phyloP scores from a whole-genome alignment of 1,140 invertebrate species.

The Tetramorium parvispinum region DNA sequence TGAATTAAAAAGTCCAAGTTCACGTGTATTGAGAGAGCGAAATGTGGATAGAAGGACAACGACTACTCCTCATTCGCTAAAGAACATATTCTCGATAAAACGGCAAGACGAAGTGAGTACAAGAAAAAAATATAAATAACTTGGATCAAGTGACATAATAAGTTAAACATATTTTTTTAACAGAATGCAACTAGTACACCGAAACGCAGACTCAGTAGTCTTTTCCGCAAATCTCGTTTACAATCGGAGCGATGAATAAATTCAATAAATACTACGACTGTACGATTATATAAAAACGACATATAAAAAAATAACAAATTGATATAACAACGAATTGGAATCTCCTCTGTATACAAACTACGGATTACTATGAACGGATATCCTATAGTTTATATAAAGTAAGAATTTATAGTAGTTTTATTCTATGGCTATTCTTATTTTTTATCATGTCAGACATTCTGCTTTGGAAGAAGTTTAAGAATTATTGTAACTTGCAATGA shows the following conservation, averaged over 20 bases:
- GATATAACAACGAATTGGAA: neutral
- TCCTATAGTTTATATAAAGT: neutral
- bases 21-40: conserved; percentile 76
- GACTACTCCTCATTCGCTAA: conserved; percentile 74
- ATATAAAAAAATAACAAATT: conserved; percentile 28
- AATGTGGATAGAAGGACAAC: conserved; percentile 75
- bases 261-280: conserved; percentile 28
- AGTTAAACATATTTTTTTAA: conserved; percentile 61
- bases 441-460: neutral
- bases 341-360: neutral
- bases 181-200: conserved; percentile 77
- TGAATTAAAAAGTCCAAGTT: conserved; percentile 76
- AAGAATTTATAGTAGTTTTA: conserved; percentile 13
- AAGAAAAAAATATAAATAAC: conserved; percentile 11
- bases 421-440: neutral
- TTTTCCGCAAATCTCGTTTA: conserved; percentile 75
- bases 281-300: neutral
- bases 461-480: neutral
- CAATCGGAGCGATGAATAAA: conserved; percentile 37
- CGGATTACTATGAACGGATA: neutral
- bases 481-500: conserved; percentile 3
- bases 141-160: conserved; percentile 23
- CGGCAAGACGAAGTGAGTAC: conserved; percentile 77
- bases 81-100: conserved; percentile 69
- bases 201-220: conserved; percentile 76